phyloP scores from a whole-genome alignment of 92 coral and sea anemone genomes.

The Porites rus region DNA sequence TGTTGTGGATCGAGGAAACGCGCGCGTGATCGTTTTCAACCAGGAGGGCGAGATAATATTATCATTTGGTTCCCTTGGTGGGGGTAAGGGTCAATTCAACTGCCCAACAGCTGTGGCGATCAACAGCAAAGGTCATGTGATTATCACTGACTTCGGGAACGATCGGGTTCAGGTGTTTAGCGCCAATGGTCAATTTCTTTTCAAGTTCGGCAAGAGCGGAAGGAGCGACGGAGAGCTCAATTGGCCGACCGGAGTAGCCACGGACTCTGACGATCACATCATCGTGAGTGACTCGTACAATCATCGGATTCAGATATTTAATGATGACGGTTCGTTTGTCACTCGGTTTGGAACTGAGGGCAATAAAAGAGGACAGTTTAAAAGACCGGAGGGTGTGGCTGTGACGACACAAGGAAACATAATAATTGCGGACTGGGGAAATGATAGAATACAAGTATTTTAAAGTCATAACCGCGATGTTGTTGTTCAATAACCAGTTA shows the following conservation, averaged over 20 bases:
- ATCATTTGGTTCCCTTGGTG: slow-evolving; percentile 92
- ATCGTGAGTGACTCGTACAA: slow-evolving; percentile 96
- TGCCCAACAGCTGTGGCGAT: slow-evolving; percentile 89
- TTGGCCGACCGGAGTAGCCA: slow-evolving; percentile 98
- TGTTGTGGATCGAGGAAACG: slow-evolving; percentile 92
- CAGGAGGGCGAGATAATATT: slow-evolving; percentile 65
- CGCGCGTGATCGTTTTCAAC: slow-evolving; percentile 85
- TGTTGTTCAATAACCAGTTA: neutral
- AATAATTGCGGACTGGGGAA: slow-evolving; percentile 97
- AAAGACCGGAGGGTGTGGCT: slow-evolving; percentile 93
- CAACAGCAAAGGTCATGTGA: slow-evolving; percentile 84
- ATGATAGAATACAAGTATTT: slow-evolving; percentile 93
- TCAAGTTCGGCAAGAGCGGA: slow-evolving; percentile 91
- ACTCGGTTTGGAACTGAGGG: slow-evolving; percentile 88
- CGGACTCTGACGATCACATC: slow-evolving; percentile 79
- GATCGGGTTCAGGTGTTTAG: slow-evolving; percentile 96
- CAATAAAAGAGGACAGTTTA: slow-evolving; percentile 76
- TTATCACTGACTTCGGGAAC: slow-evolving; percentile 96
- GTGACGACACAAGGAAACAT: slow-evolving; percentile 75
- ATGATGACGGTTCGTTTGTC: slow-evolving; percentile 83
- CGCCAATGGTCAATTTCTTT: slow-evolving; percentile 79
- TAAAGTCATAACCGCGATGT: slow-evolving; percentile 9
- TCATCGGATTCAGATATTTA: slow-evolving; percentile 90
- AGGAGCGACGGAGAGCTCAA: slow-evolving; percentile 85
- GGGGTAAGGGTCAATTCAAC: slow-evolving; percentile 89